Evolutionary conservation across 2,797 vertebrate genomes (phyloP).

Genomic region (Natrix natrix): DNA sequence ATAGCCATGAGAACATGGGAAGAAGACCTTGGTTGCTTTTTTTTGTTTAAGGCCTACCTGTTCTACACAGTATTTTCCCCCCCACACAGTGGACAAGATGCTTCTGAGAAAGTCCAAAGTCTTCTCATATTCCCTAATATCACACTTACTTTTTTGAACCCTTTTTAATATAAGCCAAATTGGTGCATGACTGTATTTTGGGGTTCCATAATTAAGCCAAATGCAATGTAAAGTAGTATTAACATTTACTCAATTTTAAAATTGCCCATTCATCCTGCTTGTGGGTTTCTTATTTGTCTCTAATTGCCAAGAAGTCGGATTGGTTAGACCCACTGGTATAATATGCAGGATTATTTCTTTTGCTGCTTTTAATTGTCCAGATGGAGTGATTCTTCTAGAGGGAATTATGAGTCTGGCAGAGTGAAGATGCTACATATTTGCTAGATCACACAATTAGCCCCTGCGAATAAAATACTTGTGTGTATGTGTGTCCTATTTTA

Average conservation of each 20-base stretch:
- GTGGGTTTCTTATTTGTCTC: neutral
- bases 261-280: neutral
- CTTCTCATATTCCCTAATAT: neutral
- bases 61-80: neutral
- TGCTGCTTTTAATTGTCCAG: neutral
- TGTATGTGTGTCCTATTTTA: neutral
- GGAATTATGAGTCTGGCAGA: neutral
- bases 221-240: neutral
- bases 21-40: neutral
- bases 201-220: neutral
- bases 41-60: neutral
- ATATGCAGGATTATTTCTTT: neutral
- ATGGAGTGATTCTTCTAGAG: neutral
- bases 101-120: neutral
- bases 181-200: neutral
- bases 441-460: neutral
- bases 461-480: neutral
- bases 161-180: neutral
- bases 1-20: neutral
- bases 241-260: neutral
- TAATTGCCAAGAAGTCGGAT: neutral
- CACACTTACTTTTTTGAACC: neutral
- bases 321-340: neutral
- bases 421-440: neutral
- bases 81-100: neutral